phyloP scores from a whole-genome alignment of 2,888 invertebrate genomes.

The Xanthorhoe spadicearia region DNA sequence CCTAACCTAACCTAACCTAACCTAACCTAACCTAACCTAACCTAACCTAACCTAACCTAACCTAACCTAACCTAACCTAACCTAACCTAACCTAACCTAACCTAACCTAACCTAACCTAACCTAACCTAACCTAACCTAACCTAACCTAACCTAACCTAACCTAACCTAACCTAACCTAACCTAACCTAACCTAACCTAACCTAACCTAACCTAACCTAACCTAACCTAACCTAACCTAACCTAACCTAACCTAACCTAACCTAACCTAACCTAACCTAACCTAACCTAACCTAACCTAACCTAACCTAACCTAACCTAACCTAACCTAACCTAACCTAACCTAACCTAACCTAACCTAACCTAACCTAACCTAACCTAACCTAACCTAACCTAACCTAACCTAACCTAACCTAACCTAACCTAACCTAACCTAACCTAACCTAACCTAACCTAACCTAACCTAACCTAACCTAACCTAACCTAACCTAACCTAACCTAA shows the following conservation, averaged over 20 bases:
- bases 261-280: slow-evolving; percentile 15
- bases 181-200: slow-evolving; percentile 20
- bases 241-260: slow-evolving; percentile 28
- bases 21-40: slow-evolving; percentile 26
- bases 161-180: no score
- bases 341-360: no score
- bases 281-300: slow-evolving; percentile 12
- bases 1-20: slow-evolving; percentile 11
- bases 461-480: no score
- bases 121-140: no score
- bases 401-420: no score
- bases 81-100: slow-evolving; percentile 28
- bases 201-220: slow-evolving; percentile 26
- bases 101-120: slow-evolving; percentile 28
- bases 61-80: slow-evolving; percentile 30
- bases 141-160: no score
- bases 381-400: no score
- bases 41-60: slow-evolving; percentile 27
- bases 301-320: slow-evolving; percentile 16
- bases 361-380: no score
- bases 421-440: no score
- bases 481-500: no score
- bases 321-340: slow-evolving; percentile 21
- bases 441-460: no score
- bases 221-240: slow-evolving; percentile 25